Conservation (phyloP, 2,797 vertebrate genomes). For the Chlorospingus flavigularis region DNA sequence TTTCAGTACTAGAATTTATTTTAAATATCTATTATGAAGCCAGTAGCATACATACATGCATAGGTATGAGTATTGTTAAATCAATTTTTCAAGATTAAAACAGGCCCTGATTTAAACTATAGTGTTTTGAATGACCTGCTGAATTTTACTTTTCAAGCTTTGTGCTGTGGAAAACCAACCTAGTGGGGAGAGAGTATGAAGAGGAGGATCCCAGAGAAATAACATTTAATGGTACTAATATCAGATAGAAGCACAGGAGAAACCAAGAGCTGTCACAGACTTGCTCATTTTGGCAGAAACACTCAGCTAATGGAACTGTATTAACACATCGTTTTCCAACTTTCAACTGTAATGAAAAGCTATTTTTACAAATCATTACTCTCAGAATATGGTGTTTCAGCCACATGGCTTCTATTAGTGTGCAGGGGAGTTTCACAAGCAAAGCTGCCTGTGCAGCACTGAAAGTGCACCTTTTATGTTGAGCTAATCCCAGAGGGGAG, state of each 20-base stretch:
- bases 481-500: constrained; percentile 59
- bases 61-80: not conserved
- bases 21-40: not conserved
- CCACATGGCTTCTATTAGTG: constrained; percentile 47
- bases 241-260: not conserved
- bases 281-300: constrained; percentile 36
- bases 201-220: not conserved
- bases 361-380: constrained; percentile 56
- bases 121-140: not conserved
- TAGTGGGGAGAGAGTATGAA: not conserved
- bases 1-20: not conserved
- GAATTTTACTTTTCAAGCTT: not conserved
- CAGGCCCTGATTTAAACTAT: not conserved
- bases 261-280: constrained; percentile 6
- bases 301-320: constrained; percentile 44
- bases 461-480: constrained; percentile 58
- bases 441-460: constrained; percentile 36
- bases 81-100: not conserved
- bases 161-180: not conserved
- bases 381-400: not conserved
- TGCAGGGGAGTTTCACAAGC: constrained; percentile 33
- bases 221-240: not conserved
- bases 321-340: constrained; percentile 51
- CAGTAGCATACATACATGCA: not conserved
- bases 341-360: constrained; percentile 37